Evolutionary conservation across 37 sponge, comb jelly and placozoan species (phyloP).

Genomic region (Beroe ovata): DNA sequence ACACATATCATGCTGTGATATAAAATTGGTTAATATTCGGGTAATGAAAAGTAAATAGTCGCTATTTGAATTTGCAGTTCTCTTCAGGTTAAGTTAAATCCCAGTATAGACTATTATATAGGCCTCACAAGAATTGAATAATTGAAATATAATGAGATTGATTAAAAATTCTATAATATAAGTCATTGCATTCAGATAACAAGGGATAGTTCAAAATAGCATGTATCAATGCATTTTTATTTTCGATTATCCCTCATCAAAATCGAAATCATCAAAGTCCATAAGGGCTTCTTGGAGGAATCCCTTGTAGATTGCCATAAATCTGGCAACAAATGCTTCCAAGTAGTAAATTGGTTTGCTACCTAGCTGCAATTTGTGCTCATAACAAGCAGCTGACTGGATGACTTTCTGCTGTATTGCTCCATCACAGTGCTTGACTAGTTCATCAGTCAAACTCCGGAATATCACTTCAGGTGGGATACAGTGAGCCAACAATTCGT

Average conservation of each 20-base stretch:
- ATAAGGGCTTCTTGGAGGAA: conserved; percentile 92
- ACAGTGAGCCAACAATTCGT: conserved; percentile 92
- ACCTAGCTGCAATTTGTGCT: conserved; percentile 92
- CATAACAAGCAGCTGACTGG: conserved; percentile 88
- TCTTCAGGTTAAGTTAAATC: no score
- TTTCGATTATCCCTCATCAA: conserved; percentile 41
- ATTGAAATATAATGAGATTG: background rate
- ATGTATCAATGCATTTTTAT: no score
- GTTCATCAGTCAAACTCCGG: conserved; percentile 50
- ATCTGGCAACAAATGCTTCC: conserved; percentile 96
- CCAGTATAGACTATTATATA: no score
- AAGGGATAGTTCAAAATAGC: no score
- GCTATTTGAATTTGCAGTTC: no score
- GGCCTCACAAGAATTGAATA: no score
- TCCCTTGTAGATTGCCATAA: conserved; percentile 92
- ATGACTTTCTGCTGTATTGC: conserved; percentile 64
- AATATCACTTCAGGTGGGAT: conserved; percentile 95
- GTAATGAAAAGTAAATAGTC: no score
- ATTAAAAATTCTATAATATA: no score
- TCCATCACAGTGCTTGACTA: conserved; percentile 58
- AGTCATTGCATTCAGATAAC: no score
- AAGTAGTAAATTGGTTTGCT: conserved; percentile 94
- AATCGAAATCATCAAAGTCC: conserved; percentile 72
- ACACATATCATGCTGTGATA: background rate
- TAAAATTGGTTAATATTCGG: no score